A percentile compares a stretch with the other conserved stretches of the same genome.
phyloP scores from a whole-genome alignment of 2,113 vertebrate genomes.

The Glareola pratincola region DNA sequence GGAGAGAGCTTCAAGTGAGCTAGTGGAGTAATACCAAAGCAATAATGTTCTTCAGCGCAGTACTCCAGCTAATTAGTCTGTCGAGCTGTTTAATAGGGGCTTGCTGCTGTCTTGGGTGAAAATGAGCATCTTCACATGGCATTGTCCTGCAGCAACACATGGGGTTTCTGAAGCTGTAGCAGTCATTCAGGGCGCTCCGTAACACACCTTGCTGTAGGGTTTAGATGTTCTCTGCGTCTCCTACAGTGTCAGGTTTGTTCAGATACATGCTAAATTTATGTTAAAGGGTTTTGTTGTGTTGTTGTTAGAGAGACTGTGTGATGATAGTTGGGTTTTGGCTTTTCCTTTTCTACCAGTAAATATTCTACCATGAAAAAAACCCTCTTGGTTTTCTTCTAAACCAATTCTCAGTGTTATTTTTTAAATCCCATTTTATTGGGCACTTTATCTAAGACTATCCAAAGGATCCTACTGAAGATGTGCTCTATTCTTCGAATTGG shows the following conservation, averaged over 20 bases:
- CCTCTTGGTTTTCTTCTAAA: not conserved
- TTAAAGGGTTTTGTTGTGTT: not conserved
- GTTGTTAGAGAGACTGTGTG: not conserved
- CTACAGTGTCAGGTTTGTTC: not conserved
- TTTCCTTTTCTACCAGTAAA: not conserved
- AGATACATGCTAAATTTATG: not conserved
- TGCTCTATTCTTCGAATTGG: not conserved
- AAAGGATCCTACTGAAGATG: not conserved
- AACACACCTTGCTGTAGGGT: not conserved
- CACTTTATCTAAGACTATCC: not conserved
- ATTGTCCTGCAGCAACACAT: fast-evolving
- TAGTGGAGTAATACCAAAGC: not conserved
- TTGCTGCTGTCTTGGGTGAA: not conserved
- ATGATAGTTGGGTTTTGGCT: not conserved
- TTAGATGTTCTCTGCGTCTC: not conserved
- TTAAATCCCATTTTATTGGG: not conserved
- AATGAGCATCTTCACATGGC: not conserved
- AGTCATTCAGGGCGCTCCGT: not conserved
- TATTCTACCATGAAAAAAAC: not conserved
- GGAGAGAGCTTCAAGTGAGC: not conserved
- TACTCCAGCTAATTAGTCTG: not conserved
- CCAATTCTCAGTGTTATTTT: not conserved
- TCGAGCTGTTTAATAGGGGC: not conserved
- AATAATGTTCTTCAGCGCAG: not conserved
- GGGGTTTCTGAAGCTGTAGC: not conserved